phyloP scores from a whole-genome alignment of 1,140 invertebrate species.

The Chrysoperla carnea region DNA sequence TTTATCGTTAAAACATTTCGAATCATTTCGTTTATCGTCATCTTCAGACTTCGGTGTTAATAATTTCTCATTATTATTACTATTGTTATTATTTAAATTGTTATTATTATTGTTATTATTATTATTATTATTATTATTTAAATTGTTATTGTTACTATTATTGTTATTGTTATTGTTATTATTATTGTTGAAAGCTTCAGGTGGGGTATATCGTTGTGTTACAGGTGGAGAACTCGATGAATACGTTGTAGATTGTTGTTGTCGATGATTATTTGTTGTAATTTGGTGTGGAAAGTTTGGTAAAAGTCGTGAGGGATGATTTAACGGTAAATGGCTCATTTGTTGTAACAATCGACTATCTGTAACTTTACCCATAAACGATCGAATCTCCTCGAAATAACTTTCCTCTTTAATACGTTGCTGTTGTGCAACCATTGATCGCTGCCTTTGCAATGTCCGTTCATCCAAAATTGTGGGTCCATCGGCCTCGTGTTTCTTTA shows the following conservation, averaged over 20 bases:
- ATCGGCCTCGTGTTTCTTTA: conserved; percentile 95
- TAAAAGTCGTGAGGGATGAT: not conserved
- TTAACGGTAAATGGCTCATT: conserved; percentile 4
- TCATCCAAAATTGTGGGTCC: conserved; percentile 55
- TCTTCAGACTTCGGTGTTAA: conserved; percentile 8
- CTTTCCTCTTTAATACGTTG: conserved; percentile 46
- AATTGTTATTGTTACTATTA: too few species aligned
- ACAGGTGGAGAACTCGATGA: too few species aligned
- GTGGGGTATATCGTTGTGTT: too few species aligned
- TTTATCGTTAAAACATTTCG: conserved; percentile 34
- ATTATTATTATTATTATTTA: too few species aligned
- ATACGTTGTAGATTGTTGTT: too few species aligned
- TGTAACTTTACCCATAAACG: conserved; percentile 86
- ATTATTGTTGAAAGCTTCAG: too few species aligned
- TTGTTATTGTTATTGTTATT: too few species aligned
- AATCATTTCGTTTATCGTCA: conserved; percentile 22
- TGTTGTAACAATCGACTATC: conserved; percentile 20
- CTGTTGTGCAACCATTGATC: conserved; percentile 13
- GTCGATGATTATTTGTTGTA: too few species aligned
- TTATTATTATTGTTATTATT: too few species aligned
- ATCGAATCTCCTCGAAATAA: conserved; percentile 86
- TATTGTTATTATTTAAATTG: too few species aligned
- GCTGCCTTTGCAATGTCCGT: conserved; percentile 17
- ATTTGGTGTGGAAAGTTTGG: not conserved
- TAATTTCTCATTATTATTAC: conserved; percentile 17